phyloP scores from a whole-genome alignment of 2,797 vertebrate genomes.

The Nasua narica region DNA sequence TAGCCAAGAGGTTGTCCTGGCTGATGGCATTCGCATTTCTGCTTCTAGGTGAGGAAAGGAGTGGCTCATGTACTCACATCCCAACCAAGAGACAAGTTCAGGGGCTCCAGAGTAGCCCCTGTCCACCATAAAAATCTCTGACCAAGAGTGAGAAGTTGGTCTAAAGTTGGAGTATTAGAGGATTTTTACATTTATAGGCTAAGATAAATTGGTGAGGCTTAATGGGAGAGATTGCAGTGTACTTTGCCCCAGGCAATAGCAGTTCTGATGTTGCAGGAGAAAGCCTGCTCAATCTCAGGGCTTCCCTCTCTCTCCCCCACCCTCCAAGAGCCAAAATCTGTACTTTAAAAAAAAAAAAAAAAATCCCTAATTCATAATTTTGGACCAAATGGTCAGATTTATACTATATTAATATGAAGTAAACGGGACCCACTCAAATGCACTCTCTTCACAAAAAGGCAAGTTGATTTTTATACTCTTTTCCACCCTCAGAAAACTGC shows the following conservation, averaged over 20 bases:
- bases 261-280: background rate
- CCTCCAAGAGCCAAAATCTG: background rate
- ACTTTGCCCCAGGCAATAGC: background rate
- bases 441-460: background rate
- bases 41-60: background rate
- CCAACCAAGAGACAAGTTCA: background rate
- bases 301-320: too few species aligned
- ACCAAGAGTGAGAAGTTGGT: background rate
- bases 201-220: background rate
- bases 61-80: background rate
- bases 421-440: background rate
- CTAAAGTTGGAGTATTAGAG: background rate
- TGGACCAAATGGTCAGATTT: background rate
- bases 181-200: background rate
- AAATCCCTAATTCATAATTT: background rate
- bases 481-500: conserved; percentile 43
- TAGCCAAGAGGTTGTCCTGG: background rate
- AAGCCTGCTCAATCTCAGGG: background rate
- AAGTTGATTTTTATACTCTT: conserved; percentile 9
- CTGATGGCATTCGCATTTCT: background rate
- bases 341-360: background rate
- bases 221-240: background rate
- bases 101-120: background rate
- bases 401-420: background rate
- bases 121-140: background rate